These are phyloP conservation scores for Malaclemys terrapin DNA, from an alignment of 2,113 vertebrate species.

Conservation along the genomic window DNA sequence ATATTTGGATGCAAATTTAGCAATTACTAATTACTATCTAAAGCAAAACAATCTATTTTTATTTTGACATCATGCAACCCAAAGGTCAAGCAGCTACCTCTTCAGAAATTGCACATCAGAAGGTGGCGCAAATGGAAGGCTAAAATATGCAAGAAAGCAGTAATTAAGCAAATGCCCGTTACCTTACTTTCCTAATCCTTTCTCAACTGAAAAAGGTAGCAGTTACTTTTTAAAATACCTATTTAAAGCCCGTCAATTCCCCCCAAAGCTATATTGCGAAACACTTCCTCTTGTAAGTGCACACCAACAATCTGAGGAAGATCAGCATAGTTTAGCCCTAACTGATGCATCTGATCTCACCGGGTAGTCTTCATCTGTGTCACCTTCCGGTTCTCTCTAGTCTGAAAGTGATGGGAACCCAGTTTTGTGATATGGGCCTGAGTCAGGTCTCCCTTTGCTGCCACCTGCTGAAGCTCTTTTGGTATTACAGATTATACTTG, in stretches of 20 bases:
- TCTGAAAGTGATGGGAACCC: not conserved
- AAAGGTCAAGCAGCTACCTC: not conserved
- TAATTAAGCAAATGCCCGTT: not conserved
- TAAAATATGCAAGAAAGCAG: not conserved
- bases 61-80: conserved; percentile 41
- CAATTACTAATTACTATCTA: conserved; percentile 51
- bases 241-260: not conserved
- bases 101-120: not conserved
- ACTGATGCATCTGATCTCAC: not conserved
- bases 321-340: not conserved
- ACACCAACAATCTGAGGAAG: not conserved
- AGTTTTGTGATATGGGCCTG: not conserved
- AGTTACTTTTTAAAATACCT: not conserved
- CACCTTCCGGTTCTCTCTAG: not conserved
- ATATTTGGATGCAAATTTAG: not conserved
- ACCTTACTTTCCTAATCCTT: not conserved
- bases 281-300: not conserved
- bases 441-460: not conserved
- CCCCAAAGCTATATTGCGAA: not conserved
- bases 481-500: not conserved
- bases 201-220: not conserved
- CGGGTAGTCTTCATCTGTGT: not conserved
- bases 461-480: not conserved
- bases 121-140: not conserved
- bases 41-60: conserved; percentile 10